Conservation (phyloP, 2,888 invertebrate genomes). For the Ormyrus rosae region DNA sequence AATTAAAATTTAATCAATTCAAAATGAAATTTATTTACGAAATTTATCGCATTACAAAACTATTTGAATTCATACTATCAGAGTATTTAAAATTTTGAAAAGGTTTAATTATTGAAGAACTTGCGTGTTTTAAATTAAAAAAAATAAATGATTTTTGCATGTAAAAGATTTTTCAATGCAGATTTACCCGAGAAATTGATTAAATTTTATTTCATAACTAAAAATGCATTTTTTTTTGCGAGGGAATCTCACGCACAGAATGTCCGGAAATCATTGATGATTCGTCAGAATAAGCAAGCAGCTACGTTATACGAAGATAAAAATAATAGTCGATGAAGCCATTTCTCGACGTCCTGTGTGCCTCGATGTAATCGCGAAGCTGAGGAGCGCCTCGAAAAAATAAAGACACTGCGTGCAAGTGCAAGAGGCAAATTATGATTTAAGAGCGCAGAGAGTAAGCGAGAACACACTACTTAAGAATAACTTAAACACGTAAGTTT, state of each 20-base stretch:
- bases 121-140: too few relatives aligned
- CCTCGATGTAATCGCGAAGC: slow-evolving; percentile 52
- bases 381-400: slow-evolving; percentile 45
- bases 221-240: slow-evolving; percentile 15
- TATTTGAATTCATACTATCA: not conserved
- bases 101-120: not conserved
- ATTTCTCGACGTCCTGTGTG: slow-evolving; percentile 58
- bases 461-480: slow-evolving; percentile 63
- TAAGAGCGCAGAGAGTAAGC: slow-evolving; percentile 40
- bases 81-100: not conserved
- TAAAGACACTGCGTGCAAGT: slow-evolving; percentile 39
- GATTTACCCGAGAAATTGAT: not conserved
- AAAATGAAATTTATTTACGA: not conserved
- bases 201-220: slow-evolving; percentile 4
- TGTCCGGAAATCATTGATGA: slow-evolving; percentile 28
- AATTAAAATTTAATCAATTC: slow-evolving; percentile 19
- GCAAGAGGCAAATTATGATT: slow-evolving; percentile 47
- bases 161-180: too few relatives aligned
- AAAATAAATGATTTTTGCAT: too few relatives aligned
- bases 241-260: slow-evolving; percentile 36
- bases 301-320: slow-evolving; percentile 39
- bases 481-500: slow-evolving; percentile 68
- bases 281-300: slow-evolving; percentile 35
- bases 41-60: not conserved
- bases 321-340: slow-evolving; percentile 52